phyloP scores from a whole-genome alignment of 2,888 invertebrate genomes.

The Entomobrya multifasciata region DNA sequence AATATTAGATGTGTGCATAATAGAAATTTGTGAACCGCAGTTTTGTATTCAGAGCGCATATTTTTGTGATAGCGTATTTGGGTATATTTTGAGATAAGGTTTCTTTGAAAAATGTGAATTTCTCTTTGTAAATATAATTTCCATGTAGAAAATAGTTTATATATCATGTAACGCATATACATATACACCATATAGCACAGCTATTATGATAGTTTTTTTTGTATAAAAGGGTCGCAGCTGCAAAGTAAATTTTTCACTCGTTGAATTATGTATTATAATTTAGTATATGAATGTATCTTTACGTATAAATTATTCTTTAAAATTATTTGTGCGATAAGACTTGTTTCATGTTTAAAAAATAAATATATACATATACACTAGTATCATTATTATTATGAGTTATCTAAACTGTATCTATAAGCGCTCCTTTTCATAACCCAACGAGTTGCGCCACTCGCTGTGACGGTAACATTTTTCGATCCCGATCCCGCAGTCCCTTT shows the following conservation, averaged over 20 bases:
- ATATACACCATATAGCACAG: not conserved
- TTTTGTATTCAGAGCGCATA: conserved; percentile 3
- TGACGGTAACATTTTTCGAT: conserved; percentile 58
- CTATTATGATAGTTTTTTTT: not conserved
- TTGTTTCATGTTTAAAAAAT: conserved; percentile 24
- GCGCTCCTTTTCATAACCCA: conserved; percentile 80
- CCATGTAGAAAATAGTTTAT: conserved; percentile 17
- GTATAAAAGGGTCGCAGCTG: conserved; percentile 11
- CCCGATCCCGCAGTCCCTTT: conserved; percentile 40
- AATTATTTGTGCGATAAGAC: conserved; percentile 48
- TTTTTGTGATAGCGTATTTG: conserved; percentile 43
- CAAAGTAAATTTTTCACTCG: not conserved
- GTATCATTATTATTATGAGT: conserved; percentile 55
- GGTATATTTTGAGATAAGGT: not conserved
- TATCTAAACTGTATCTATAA: conserved; percentile 77
- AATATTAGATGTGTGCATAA: not conserved
- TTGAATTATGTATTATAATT: not conserved
- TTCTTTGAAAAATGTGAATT: not conserved
- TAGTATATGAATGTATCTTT: no score
- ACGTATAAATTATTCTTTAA: not conserved
- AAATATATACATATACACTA: not conserved
- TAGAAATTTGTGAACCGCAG: not conserved
- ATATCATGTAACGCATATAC: no score
- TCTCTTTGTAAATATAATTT: conserved; percentile 7
- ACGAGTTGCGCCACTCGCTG: conserved; percentile 74